phyloP scores from a whole-genome alignment of 1,140 invertebrate genomes.

The Paralvinella palmiformis region DNA sequence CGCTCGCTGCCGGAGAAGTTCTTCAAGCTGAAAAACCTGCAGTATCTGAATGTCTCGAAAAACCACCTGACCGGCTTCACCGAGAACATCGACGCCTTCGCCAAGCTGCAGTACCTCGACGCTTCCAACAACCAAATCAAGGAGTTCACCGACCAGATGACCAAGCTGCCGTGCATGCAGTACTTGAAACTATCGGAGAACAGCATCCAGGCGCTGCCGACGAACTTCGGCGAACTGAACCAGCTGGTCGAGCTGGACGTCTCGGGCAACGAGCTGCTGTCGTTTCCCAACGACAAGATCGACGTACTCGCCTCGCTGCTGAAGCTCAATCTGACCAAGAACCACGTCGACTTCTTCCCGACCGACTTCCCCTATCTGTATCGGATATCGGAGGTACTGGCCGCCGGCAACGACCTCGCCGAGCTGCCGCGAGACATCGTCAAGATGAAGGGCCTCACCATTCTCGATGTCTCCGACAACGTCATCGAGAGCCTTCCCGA shows the following conservation, averaged over 20 bases:
- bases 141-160: constrained; percentile 30
- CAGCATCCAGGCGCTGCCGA: constrained; percentile 9
- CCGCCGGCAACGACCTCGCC: constrained; percentile 28
- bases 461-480: constrained; percentile 38
- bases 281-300: constrained; percentile 41
- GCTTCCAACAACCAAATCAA: constrained; percentile 35
- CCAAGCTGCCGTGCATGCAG: constrained; percentile 30
- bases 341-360: constrained; percentile 42
- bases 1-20: constrained; percentile 36
- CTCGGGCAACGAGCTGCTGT: constrained; percentile 39
- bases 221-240: constrained; percentile 11
- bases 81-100: constrained; percentile 18
- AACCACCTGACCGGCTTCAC: constrained; percentile 4
- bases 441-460: constrained; percentile 33
- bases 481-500: constrained; percentile 39
- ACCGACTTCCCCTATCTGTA: constrained; percentile 45
- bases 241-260: constrained; percentile 8
- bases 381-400: constrained; percentile 17
- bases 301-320: constrained; percentile 40
- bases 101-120: constrained; percentile 29
- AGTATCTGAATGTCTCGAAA: constrained; percentile 19
- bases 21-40: constrained; percentile 29
- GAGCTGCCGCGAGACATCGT: constrained; percentile 36
- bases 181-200: constrained; percentile 34
- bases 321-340: constrained; percentile 36